Base-by-base conservation (phyloP, 2,888 invertebrate species). In the Neoscelio sp. region DNA sequence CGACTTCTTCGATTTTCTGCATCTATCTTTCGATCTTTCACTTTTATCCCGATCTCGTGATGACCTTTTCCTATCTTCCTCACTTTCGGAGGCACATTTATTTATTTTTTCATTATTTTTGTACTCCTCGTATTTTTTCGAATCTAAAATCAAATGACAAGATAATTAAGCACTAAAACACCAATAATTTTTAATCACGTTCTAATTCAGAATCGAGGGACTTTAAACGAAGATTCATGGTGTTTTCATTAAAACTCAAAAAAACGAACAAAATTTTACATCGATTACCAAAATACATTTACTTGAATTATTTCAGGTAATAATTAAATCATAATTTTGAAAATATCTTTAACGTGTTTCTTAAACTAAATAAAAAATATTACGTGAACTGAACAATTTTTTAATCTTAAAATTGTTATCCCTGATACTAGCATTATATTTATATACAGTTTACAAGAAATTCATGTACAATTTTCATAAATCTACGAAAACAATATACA, bases 111-210 rank as follows among this genome's bases (percentile, higher is more conserved):
- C 91, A 48, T 90, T 92, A 81, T 89, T 92, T 84, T 94, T 94
- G 85, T 94, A 95, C 83, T 94, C 93, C 82, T 95, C 94, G 87
- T 93, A 96, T 81, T 94, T 94, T 26, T 92, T 93, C 1, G 93
- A 92, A 91, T 96, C 96, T 96, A 87, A 56, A 92, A 91, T 86
- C 54, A 86, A 82, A 84, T 81, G 35, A 82, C 64, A 70, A 81
- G 44, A 83, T 87, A 82, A 86, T 87, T 85, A 86, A 88, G 87
- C 64, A 82, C 85, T 85, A 84, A 83, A 84, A 81, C 42, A 83
- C 76, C 81, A 50, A 77, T 12, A 26, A 56, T 70, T 18, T 35
- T 28, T 2, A 44, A n/a, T n/a, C n/a, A n/a, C n/a, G n/a, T n/a
- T n/a, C n/a, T n/a, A n/a, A n/a, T n/a, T n/a, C n/a, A n/a, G n/a